Conservation (phyloP, 2,888 invertebrate genomes). For the Matsumyia berberina region DNA sequence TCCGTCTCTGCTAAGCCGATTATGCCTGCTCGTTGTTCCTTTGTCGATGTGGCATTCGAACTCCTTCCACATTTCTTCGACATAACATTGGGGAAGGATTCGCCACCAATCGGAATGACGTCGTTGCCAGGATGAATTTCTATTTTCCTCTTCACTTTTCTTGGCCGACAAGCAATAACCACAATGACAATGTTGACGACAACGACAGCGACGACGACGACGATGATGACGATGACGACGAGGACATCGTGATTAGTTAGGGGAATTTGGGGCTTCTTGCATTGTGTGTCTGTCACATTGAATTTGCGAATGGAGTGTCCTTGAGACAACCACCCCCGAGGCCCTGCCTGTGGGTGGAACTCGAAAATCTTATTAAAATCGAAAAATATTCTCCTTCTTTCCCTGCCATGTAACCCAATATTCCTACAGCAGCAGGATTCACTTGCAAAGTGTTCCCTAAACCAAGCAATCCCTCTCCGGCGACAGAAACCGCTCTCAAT, state of each 20-base stretch:
- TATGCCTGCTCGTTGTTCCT: slow-evolving; percentile 56
- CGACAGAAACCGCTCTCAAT: slow-evolving; percentile 22
- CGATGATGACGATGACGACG: slow-evolving; percentile 5
- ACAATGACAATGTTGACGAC: slow-evolving; percentile 3
- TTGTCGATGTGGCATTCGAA: slow-evolving; percentile 40
- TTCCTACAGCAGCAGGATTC: slow-evolving; percentile 51
- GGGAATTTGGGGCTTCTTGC: slow-evolving; percentile 64
- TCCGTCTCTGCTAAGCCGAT: slow-evolving; percentile 67
- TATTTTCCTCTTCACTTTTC: slow-evolving; percentile 38
- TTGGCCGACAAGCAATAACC: slow-evolving; percentile 13
- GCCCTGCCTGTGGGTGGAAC: slow-evolving; percentile 28
- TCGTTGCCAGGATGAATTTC: slow-evolving; percentile 49
- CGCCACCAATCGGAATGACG: slow-evolving; percentile 18
- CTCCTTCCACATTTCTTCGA: slow-evolving; percentile 54
- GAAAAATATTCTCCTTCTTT: neutral
- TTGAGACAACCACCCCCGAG: slow-evolving; percentile 58
- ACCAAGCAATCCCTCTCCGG: slow-evolving; percentile 37
- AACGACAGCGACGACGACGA: slow-evolving; percentile 25
- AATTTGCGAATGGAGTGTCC: slow-evolving; percentile 54
- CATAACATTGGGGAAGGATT: slow-evolving; percentile 44
- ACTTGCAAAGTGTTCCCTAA: slow-evolving; percentile 67
- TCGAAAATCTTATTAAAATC: slow-evolving; percentile 72
- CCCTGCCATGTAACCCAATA: slow-evolving; percentile 65
- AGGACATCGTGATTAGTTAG: slow-evolving; percentile 65
- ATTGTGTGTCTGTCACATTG: slow-evolving; percentile 63